Base-by-base conservation (phyloP, 2,113 vertebrate species). In the Romanogobio albipinnatus region DNA sequence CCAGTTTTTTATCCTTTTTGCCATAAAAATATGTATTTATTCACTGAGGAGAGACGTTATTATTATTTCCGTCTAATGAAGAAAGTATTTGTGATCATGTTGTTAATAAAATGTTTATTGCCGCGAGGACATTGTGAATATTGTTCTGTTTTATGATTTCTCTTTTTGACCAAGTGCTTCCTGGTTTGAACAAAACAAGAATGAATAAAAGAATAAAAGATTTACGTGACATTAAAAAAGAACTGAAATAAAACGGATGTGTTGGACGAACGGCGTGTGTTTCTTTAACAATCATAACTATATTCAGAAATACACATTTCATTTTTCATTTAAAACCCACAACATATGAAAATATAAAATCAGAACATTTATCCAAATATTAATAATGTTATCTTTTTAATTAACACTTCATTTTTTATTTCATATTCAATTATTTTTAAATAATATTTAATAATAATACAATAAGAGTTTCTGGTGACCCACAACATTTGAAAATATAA, bases 61-160 rank as follows among this genome's bases (percentile, higher is more conserved):
- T 53, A 17, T 53, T 53, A 92, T 89, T 91, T 88, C 88, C 89
- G 93, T 87, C 89, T 91, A 95, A 94, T 94, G 86, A 94, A 92
- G 87, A 91, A 91, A 95, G 94, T 96, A 95, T 96, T 95, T 96
- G 95, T 98, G 96, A 96, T 95, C 95, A 96, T 96, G 94, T 96
- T 96, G 91, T 92, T 97, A 97, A 97, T 97, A 96, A 98, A 98
- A 93, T 93, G 96, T 96, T 96, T 95, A 96, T 97, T 96, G 96
- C 95, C 95, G 95, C 94, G 94, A 93, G 89, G 90, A 90, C 90
- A 88, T 91, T 90, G 87, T 93, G 89, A 93, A 86, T 93, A 91
- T 92, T 93, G 90, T 92, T 87, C 26, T 81, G 88, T 93, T 94
- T 94, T 91, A 89, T 91, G 91, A 71, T 91, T 87, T 90, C 86